Base-by-base conservation (phyloP, 1,140 invertebrate genomes). In the Lycorma delicatula region DNA sequence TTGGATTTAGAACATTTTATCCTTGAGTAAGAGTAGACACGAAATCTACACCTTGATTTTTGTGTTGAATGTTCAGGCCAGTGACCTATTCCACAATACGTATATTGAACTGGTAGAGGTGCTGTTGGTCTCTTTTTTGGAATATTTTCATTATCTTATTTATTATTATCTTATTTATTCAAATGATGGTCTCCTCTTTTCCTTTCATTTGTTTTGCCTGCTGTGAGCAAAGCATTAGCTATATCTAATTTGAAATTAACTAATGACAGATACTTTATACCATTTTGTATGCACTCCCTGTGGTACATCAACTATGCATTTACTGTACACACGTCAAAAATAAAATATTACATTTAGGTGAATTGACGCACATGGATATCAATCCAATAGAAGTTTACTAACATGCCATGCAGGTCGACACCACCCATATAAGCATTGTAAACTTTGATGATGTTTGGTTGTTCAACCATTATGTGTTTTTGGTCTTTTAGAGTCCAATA, bases 351-450 rank as follows among this genome's bases (percentile, higher is more conserved):
- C 38, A 16, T 13, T 16, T 36, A 25, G 38, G 34, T 36, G 36
- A 36, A 54, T 38, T 23, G 16, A 16, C 25, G 9, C 16, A 20
- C 31, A 13, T 25, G 23, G 20, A 56, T 29, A 20, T 34, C 28
- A 55, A 56, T 56, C 11, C 48, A 12, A 36, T 60, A 60, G 29
- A 56, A 23, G 20, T 29, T 25, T 12, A 59, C 49, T n/a, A 56
- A 41, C 48, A 57, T 58, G 38, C 60, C 59, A 28, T 52, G 44
- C 12, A 58, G 23, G 27, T 60, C 59, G 31, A 60, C 27, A 13
- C 36, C 56, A 13, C 59, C 59, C 59, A 60, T 60, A 38, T 51
- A 57, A 16, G 27, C 28, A 28, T 61, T 60, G 46, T 62, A 62
- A 28, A 44, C 25, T 36, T 59, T 62, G 11, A 60, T 50, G 11